phyloP scores from a whole-genome alignment of 2,888 invertebrate species.

The Drosophila affinis region DNA sequence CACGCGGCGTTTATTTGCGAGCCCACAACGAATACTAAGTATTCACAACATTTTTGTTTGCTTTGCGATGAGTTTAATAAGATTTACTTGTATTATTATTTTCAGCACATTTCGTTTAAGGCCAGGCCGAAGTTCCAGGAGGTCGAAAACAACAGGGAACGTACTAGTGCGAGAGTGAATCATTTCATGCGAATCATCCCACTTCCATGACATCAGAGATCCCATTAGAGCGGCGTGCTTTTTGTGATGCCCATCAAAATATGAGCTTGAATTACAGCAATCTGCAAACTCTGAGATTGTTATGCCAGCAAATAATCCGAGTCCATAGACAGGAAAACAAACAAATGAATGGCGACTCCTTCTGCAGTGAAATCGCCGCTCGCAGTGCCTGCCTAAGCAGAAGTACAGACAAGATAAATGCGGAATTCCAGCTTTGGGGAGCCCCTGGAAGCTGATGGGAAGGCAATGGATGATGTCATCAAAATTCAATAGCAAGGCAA shows the following conservation, averaged over 20 bases:
- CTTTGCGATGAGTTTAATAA: conserved; percentile 6
- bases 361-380: background rate
- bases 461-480: conserved; percentile 57
- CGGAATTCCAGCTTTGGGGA: conserved; percentile 6
- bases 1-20: conserved; percentile 25
- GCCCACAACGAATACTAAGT: conserved; percentile 22
- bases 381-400: background rate
- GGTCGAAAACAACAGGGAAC: background rate
- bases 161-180: conserved; percentile 8
- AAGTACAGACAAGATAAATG: background rate
- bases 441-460: conserved; percentile 58
- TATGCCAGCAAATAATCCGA: background rate
- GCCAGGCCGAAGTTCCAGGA: background rate
- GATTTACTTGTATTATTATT: conserved; percentile 11
- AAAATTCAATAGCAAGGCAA: conserved; percentile 16
- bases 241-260: background rate
- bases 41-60: conserved; percentile 8
- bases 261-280: background rate
- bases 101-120: background rate
- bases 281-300: background rate
- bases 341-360: background rate
- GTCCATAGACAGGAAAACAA: background rate
- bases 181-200: background rate
- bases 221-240: background rate
- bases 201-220: background rate